A percentile compares a stretch with the other conserved stretches of the same genome.
These are phyloP conservation scores for Aphidius colemani DNA, from an alignment of 2,888 invertebrate species.

Conservation along the genomic window DNA sequence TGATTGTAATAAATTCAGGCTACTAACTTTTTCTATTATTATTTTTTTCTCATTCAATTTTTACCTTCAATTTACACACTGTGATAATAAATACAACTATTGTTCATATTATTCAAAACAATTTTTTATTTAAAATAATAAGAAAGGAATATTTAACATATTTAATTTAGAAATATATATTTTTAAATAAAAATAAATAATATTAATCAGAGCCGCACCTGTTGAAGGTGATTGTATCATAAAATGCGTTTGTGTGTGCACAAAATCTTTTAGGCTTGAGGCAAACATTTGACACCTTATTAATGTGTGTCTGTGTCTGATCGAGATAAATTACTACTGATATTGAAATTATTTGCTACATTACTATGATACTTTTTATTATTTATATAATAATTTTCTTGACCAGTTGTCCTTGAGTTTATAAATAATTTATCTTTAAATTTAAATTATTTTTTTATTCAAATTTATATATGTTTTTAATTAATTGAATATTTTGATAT, in stretches of 20 bases:
- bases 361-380: too few species aligned
- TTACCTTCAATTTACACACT: background rate
- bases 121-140: background rate
- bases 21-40: constrained; percentile 5
- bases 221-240: constrained; percentile 18
- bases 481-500: too few species aligned
- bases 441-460: too few species aligned
- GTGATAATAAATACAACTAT: constrained; percentile 17
- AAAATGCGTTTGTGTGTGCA: background rate
- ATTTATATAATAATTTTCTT: too few species aligned
- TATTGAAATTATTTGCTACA: background rate
- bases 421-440: too few species aligned
- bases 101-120: too few species aligned
- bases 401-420: too few species aligned
- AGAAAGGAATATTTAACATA: background rate
- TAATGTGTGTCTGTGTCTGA: background rate
- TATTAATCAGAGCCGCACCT: constrained; percentile 15
- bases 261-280: background rate
- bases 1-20: constrained; percentile 29
- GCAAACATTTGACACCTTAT: background rate
- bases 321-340: constrained; percentile 15
- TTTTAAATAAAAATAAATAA: constrained; percentile 6
- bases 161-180: background rate
- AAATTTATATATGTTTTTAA: too few species aligned
- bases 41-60: background rate